A percentile compares a stretch with the other conserved stretches of the same genome.
These are phyloP conservation scores for Lepidurus packardi DNA, from an alignment of 1,140 invertebrate species.

Conservation along the genomic window DNA sequence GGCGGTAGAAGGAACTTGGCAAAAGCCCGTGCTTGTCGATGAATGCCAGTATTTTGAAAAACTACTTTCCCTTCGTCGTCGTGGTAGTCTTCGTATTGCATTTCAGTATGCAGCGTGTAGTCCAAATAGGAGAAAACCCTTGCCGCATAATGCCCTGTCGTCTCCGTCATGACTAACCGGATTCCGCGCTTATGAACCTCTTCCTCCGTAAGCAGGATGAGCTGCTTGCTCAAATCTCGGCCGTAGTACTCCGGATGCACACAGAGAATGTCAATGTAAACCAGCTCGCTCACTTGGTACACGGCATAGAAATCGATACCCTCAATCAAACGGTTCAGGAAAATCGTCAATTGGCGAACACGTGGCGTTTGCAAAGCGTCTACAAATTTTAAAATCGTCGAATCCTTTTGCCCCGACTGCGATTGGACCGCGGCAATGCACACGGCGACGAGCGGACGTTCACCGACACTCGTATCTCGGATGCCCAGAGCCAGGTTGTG, in stretches of 20 bases:
- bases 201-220: slow-evolving; percentile 8
- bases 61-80: background rate
- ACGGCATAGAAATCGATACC: background rate
- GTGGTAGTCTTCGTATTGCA: background rate
- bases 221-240: background rate
- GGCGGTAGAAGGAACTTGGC: background rate
- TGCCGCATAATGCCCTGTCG: background rate
- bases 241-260: slow-evolving; percentile 1
- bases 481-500: background rate
- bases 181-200: background rate
- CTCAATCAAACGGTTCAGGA: background rate
- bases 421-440: background rate
- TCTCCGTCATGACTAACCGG: slow-evolving; percentile 8
- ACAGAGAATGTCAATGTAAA: slow-evolving; percentile 11
- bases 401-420: background rate
- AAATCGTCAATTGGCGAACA: background rate
- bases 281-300: background rate
- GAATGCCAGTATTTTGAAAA: background rate
- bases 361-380: background rate
- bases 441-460: background rate
- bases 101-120: background rate
- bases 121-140: background rate
- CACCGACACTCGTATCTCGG: background rate
- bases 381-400: background rate
- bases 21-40: background rate